phyloP scores from a whole-genome alignment of 2,888 invertebrate species.

The Flabesymbios commensalis region DNA sequence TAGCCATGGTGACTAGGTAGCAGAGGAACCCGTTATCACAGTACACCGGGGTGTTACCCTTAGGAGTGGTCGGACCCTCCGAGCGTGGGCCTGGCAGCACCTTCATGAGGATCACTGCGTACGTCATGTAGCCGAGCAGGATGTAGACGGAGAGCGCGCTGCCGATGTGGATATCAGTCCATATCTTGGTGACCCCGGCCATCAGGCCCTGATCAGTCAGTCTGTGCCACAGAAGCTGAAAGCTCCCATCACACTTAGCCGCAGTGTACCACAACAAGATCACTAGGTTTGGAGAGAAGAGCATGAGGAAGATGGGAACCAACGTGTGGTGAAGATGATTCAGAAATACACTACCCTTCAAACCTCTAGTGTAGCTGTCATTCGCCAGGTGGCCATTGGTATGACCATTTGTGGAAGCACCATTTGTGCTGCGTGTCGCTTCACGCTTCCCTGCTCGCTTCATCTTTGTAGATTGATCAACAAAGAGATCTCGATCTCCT shows the following conservation, averaged over 20 bases:
- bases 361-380: too few relatives aligned
- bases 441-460: too few relatives aligned
- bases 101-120: slow-evolving; percentile 62
- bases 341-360: too few relatives aligned
- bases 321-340: slow-evolving; percentile 13
- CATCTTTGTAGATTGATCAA: too few relatives aligned
- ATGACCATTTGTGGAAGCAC: too few relatives aligned
- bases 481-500: too few relatives aligned
- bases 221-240: slow-evolving; percentile 12
- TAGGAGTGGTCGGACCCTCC: slow-evolving; percentile 63
- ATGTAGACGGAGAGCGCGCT: slow-evolving; percentile 42
- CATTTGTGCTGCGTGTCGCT: too few relatives aligned
- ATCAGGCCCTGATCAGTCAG: slow-evolving; percentile 32
- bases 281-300: slow-evolving; percentile 31
- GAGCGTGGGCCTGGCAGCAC: slow-evolving; percentile 61
- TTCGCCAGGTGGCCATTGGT: too few relatives aligned
- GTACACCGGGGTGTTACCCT: slow-evolving; percentile 63
- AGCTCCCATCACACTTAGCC: slow-evolving; percentile 33
- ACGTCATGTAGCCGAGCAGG: slow-evolving; percentile 52
- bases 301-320: slow-evolving; percentile 35
- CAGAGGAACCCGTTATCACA: slow-evolving; percentile 65
- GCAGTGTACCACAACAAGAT: slow-evolving; percentile 39
- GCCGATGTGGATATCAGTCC: slow-evolving; percentile 44
- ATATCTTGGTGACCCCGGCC: slow-evolving; percentile 43
- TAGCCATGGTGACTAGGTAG: slow-evolving; percentile 61